These are phyloP conservation scores for Urocitellus parryii DNA, from an alignment of 2,113 vertebrate species.

Conservation along the genomic window DNA sequence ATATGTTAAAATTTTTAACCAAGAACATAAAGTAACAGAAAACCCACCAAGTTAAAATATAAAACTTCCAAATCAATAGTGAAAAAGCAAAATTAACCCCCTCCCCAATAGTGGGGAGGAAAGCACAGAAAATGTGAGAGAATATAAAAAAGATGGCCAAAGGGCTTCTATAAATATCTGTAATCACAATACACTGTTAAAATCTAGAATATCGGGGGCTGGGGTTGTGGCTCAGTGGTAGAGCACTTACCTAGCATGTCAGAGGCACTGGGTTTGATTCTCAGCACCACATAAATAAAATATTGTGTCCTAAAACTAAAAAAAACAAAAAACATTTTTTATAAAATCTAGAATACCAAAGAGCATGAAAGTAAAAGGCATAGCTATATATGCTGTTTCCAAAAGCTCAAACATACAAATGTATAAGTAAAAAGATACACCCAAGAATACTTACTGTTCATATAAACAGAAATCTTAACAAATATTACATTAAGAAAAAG, in stretches of 20 bases:
- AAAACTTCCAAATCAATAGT: conserved; percentile 41
- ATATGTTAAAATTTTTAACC: not conserved
- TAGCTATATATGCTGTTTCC: not conserved
- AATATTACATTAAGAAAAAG: not conserved
- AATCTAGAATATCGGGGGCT: not conserved
- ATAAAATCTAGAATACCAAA: not conserved
- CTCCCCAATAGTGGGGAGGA: not conserved
- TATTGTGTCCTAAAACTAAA: too few relatives aligned
- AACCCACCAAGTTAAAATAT: not conserved
- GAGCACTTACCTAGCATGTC: too few relatives aligned
- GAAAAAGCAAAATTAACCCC: not conserved
- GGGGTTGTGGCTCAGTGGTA: too few relatives aligned
- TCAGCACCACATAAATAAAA: too few relatives aligned
- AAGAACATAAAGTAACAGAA: not conserved
- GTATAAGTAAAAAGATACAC: not conserved
- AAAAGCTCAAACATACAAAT: not conserved
- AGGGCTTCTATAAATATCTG: not conserved
- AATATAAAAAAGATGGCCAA: not conserved
- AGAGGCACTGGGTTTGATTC: too few relatives aligned
- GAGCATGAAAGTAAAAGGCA: not conserved
- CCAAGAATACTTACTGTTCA: not conserved
- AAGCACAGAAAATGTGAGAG: not conserved
- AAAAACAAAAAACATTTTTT: too few relatives aligned
- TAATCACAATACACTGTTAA: not conserved
- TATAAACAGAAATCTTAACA: not conserved